Base-by-base conservation (phyloP, 2,113 vertebrate species). In the Paradoxurus hermaphroditus region DNA sequence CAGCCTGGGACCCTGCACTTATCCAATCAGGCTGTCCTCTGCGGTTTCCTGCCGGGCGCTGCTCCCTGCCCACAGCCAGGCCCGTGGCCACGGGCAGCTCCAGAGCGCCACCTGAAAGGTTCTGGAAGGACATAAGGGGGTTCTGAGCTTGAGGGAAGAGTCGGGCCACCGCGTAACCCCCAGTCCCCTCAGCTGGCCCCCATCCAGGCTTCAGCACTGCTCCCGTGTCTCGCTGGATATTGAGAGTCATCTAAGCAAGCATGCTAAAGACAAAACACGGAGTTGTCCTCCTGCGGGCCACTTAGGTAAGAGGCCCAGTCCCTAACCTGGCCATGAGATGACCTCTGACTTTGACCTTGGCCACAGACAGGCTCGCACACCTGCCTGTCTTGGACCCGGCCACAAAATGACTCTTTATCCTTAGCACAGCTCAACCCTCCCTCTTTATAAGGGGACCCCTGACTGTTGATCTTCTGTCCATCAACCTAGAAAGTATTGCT, bases 11-110 rank as follows among this genome's bases (percentile, higher is more conserved):
- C 97, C 95, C 98, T 98, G 88, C 98, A 99, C 59, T 99, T 99
- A 99, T 98, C 98, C 98, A 96, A 98, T 99, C 98, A 98, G 92
- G 39, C 98, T 95, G 91, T 67, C 96, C 97, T 95, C 89, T 98
- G 97, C 19, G 99, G 99, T 98, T 99, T 99, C 98, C 98, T n/a
- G 96, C 96, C 56, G 98, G 98, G 98, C 98, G 98, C 98, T 65
- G 85, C 94, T 94, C 90, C 85, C 97, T 96, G 93, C 97, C 98
- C 77, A 3, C 97, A 96, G 84, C 89, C 62, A 97, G 87, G 65
- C 90, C 94, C 89, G 63, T 51, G 88, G 94, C 93, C 82, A 59
- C 23, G 27, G 78, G 46, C 91, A n/a, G n/a, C n/a, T 77, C 82
- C 59, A 63, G 36, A 91, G 56, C 75, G 78, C 85, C 29, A 94